Evolutionary conservation across 2,113 vertebrate species (phyloP), one percentile per base, ranked within the genome.

Genomic region (Stomatorhinus ivindoensis): DNA sequence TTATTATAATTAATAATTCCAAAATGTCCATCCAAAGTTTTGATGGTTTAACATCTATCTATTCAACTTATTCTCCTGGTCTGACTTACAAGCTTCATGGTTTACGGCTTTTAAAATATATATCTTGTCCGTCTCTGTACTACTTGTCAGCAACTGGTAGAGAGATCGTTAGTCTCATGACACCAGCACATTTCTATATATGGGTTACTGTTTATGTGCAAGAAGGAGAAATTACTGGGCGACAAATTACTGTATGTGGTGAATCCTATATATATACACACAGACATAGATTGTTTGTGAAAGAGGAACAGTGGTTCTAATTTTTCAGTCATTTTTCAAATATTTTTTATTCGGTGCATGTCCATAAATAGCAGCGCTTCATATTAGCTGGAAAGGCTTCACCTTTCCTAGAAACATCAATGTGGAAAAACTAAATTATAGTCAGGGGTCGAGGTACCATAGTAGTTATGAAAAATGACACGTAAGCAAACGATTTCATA

Each of bases 251-350:
- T 84, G 82, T 13, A 84, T 21, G 82, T 47, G 44, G 44, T 47
- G 82, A 9, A 21, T 7, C 48, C 35, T 35, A 55, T 87, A 53
- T 87, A 53, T 87, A 21, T 87, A 35, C 31, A 86, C 27, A 17
- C 85, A 50, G 24, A 87, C 50, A 53, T 35, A 39, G 46, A 50
- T 13, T 50, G n/a, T 31, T 51, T 87, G 15, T 53, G 50, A 87
- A 87, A 87, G 50, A 87, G 85, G 48, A 87, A 87, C n/a, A 35
- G 31, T 87, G n/a, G n/a, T 51, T 53, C 47, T 35, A 35, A 53
- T 53, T 51, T 39, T 87, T 55, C n/a, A 31, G 61, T 55, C 50
- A 87, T 50, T 48, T 35, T 31, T 19, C 9, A 24, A 53, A 51
- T 55, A 27, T 53, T 53, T 86, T 53, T 50, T 35, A 47, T 21